Percentiles rank a stretch among this genome's conserved stretches.
Conservation (phyloP, 2,113 vertebrate genomes). For the Falco punctatus region DNA sequence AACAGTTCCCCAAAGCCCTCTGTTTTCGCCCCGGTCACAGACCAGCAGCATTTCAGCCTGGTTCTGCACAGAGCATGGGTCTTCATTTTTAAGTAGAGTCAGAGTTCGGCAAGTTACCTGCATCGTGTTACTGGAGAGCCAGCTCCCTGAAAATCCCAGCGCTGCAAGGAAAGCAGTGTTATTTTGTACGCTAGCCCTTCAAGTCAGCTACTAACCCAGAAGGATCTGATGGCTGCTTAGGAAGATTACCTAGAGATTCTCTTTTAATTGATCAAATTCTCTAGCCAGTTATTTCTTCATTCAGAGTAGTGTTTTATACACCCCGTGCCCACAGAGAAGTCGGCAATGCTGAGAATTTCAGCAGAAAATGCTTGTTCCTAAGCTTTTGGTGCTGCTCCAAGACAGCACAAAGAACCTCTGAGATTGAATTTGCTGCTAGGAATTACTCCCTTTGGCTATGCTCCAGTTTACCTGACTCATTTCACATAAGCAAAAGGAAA, state of each 20-base stretch:
- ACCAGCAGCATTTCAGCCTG: not conserved
- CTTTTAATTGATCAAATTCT: not conserved
- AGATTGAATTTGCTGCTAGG: not conserved
- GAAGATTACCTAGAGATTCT: not conserved
- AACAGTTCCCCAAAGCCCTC: not conserved
- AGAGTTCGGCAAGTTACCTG: not conserved
- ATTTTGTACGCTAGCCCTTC: not conserved
- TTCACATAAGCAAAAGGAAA: not conserved
- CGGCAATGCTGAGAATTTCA: not conserved
- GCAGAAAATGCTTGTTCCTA: not conserved
- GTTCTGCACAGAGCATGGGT: not conserved
- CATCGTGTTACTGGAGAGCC: not conserved
- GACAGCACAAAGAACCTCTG: not conserved
- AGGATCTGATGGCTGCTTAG: not conserved
- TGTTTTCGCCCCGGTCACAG: not conserved
- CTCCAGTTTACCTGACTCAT: not conserved
- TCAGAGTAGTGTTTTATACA: not conserved
- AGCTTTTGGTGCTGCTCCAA: not conserved
- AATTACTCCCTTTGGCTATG: not conserved
- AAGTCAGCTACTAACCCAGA: not conserved
- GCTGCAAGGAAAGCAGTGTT: not conserved
- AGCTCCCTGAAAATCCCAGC: not conserved
- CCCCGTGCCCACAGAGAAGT: not conserved
- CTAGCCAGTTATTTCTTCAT: not conserved
- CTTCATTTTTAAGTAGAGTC: not conserved